phyloP scores from a whole-genome alignment of 2,888 invertebrate genomes.

The Dasypogon diadema region DNA sequence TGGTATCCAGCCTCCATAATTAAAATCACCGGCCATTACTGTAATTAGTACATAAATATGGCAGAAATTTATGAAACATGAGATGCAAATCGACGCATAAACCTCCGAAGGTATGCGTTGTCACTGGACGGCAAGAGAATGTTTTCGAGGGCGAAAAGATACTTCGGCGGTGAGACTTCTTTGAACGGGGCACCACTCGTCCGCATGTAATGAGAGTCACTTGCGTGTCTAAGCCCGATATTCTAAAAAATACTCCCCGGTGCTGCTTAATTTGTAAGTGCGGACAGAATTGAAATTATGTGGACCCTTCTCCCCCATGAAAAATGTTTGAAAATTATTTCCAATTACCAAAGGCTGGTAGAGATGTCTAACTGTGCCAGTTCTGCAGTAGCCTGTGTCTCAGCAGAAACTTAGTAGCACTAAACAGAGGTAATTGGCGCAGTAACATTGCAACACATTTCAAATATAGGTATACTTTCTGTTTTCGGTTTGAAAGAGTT shows the following conservation, averaged over 20 bases:
- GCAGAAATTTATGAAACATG: conserved; percentile 45
- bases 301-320: conserved; percentile 3
- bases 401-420: too few species aligned
- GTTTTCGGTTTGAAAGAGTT: too few species aligned
- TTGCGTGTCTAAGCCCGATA: conserved; percentile 25
- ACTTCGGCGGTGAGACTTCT: conserved; percentile 13
- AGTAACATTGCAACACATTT: too few species aligned
- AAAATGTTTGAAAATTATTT: conserved; percentile 14
- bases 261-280: conserved; percentile 32
- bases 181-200: background rate
- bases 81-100: conserved; percentile 27
- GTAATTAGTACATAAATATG: conserved; percentile 46
- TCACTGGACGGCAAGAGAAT: conserved; percentile 2
- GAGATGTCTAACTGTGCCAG: background rate
- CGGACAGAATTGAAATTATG: conserved; percentile 32
- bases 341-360: background rate
- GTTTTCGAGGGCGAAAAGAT: background rate
- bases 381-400: background rate
- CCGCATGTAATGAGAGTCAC: conserved; percentile 31
- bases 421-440: too few species aligned
- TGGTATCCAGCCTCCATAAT: conserved; percentile 40
- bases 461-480: too few species aligned
- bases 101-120: conserved; percentile 6
- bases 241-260: conserved; percentile 7
- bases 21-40: conserved; percentile 43